These are phyloP conservation scores for Periphyllus acericola DNA, from an alignment of 2,888 invertebrate genomes.

Conservation along the genomic window DNA sequence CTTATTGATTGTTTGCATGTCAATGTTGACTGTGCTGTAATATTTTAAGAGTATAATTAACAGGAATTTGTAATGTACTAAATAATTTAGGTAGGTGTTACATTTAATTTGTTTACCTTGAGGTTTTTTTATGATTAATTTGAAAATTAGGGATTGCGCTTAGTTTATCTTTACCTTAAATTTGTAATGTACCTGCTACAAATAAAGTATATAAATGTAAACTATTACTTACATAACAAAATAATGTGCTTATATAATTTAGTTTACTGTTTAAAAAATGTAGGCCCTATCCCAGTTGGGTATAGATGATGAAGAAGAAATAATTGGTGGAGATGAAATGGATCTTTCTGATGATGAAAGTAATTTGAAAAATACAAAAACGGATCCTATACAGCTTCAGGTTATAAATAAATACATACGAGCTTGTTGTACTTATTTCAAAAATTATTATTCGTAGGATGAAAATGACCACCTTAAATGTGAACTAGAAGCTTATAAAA, in stretches of 20 bases:
- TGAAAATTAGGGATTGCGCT: constrained; percentile 48
- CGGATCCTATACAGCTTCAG: constrained; percentile 63
- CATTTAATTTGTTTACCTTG: constrained; percentile 53
- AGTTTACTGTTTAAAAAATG: constrained; percentile 63
- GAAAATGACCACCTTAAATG: constrained; percentile 92
- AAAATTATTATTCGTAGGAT: constrained; percentile 70
- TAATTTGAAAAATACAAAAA: constrained; percentile 58
- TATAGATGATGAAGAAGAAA: constrained; percentile 65
- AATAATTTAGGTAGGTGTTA: constrained; percentile 61
- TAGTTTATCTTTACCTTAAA: constrained; percentile 50
- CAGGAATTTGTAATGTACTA: constrained; percentile 57
- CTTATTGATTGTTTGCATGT: constrained; percentile 6
- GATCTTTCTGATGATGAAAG: constrained; percentile 82
- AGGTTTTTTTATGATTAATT: constrained; percentile 50
- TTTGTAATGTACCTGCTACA: constrained; percentile 41
- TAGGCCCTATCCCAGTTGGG: constrained; percentile 54
- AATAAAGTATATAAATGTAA: constrained; percentile 46
- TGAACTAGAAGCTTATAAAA: constrained; percentile 92
- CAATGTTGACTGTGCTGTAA: constrained; percentile 12
- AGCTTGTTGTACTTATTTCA: background rate
- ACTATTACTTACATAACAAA: constrained; percentile 24
- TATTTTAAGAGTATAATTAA: constrained; percentile 52
- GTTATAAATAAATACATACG: constrained; percentile 18
- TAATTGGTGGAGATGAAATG: constrained; percentile 84
- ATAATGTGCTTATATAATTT: constrained; percentile 23